phyloP scores from a whole-genome alignment of 2,797 vertebrate genomes.

The Falco novaeseelandiae region DNA sequence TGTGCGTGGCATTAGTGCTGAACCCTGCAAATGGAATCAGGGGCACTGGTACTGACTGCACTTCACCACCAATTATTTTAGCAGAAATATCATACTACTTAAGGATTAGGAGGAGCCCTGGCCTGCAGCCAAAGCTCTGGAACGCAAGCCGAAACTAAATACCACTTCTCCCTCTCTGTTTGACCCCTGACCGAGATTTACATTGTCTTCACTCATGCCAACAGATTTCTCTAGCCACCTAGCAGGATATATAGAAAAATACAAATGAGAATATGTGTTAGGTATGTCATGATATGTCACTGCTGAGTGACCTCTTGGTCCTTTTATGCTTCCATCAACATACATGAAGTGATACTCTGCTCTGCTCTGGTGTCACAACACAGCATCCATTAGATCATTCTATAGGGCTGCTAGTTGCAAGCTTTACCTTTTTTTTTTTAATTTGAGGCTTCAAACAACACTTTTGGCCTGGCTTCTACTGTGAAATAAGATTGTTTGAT shows the following conservation, averaged over 20 bases:
- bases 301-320: background rate
- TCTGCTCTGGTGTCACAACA: background rate
- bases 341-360: background rate
- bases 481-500: background rate
- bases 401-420: background rate
- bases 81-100: constrained; percentile 42
- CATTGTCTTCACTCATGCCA: background rate
- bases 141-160: background rate
- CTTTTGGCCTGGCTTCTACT: background rate
- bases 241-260: background rate
- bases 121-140: constrained; percentile 4
- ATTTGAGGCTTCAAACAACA: background rate
- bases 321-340: background rate
- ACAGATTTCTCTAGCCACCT: background rate
- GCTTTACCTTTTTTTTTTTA: background rate
- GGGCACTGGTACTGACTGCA: background rate
- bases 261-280: background rate
- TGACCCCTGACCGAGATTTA: constrained; percentile 5
- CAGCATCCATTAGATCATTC: background rate
- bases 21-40: background rate
- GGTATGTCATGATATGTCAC: background rate
- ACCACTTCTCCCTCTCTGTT: background rate
- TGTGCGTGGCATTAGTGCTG: background rate
- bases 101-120: constrained; percentile 32
- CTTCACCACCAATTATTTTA: background rate